Conservation (phyloP, 2,888 invertebrate genomes). For the Nudaria mundana region DNA sequence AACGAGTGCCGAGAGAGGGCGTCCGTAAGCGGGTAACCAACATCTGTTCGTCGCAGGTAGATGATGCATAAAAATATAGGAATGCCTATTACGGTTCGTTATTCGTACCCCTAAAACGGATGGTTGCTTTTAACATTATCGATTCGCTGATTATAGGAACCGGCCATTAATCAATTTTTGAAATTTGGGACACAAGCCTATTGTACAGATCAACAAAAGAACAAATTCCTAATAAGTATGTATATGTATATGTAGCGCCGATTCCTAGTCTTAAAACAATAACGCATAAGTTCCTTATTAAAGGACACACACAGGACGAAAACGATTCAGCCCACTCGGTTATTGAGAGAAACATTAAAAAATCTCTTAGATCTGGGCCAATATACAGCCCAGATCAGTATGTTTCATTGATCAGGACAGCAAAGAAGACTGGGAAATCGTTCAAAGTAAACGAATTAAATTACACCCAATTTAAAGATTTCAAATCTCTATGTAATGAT, state of each 20-base stretch:
- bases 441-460: conserved; percentile 3
- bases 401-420: conserved; percentile 13
- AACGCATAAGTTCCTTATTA: conserved; percentile 6
- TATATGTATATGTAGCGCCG: conserved; percentile 3
- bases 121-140: no score
- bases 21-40: no score
- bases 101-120: no score
- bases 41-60: no score
- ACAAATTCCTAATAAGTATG: conserved; percentile 4
- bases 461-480: conserved; percentile 5
- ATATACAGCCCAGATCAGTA: conserved; percentile 17
- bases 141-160: no score
- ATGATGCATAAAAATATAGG: no score
- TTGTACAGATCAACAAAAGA: conserved; percentile 9
- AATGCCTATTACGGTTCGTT: no score
- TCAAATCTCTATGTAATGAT: conserved; percentile 4
- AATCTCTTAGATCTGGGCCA: conserved; percentile 8
- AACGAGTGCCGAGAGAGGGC: no score
- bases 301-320: conserved; percentile 10
- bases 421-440: conserved; percentile 14
- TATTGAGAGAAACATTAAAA: conserved; percentile 15
- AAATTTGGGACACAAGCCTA: no score
- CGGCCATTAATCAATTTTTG: no score
- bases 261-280: conserved; percentile 6
- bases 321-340: conserved; percentile 15